phyloP scores from a whole-genome alignment of 2,888 invertebrate genomes.

The Helleia helle region DNA sequence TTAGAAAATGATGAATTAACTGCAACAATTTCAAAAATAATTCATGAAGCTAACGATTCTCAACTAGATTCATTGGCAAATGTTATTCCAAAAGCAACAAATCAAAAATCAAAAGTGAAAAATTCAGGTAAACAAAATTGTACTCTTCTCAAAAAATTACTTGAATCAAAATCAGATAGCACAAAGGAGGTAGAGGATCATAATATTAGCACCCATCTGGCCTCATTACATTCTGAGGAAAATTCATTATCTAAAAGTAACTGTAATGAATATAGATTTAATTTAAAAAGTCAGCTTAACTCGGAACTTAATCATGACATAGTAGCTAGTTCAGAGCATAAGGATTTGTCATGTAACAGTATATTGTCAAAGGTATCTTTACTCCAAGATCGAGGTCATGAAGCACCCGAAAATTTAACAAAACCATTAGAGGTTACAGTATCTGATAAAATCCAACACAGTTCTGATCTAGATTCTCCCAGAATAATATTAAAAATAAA shows the following conservation, averaged over 20 bases:
- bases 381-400: slow-evolving; percentile 38
- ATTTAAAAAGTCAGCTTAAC: slow-evolving; percentile 8
- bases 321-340: slow-evolving; percentile 7
- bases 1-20: no score
- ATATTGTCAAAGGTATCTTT: slow-evolving; percentile 26
- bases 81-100: slow-evolving; percentile 8
- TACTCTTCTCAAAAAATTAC: slow-evolving; percentile 55
- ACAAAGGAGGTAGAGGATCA: slow-evolving; percentile 33
- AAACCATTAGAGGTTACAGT: slow-evolving; percentile 66
- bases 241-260: slow-evolving; percentile 8
- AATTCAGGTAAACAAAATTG: slow-evolving; percentile 39
- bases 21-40: no score
- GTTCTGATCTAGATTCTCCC: slow-evolving; percentile 67
- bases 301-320: slow-evolving; percentile 12
- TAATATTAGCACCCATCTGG: no score
- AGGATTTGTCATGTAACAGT: slow-evolving; percentile 17
- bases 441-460: slow-evolving; percentile 50
- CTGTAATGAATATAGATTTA: neutral
- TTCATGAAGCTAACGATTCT: slow-evolving; percentile 10
- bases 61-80: slow-evolving; percentile 14
- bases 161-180: slow-evolving; percentile 50
- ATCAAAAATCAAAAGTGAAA: slow-evolving; percentile 17
- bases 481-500: slow-evolving; percentile 78
- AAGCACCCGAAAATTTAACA: slow-evolving; percentile 42
- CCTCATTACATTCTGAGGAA: slow-evolving; percentile 15